Conservation (phyloP, 92 coral and sea anemone genomes). For the Palythoa grandiflora region DNA sequence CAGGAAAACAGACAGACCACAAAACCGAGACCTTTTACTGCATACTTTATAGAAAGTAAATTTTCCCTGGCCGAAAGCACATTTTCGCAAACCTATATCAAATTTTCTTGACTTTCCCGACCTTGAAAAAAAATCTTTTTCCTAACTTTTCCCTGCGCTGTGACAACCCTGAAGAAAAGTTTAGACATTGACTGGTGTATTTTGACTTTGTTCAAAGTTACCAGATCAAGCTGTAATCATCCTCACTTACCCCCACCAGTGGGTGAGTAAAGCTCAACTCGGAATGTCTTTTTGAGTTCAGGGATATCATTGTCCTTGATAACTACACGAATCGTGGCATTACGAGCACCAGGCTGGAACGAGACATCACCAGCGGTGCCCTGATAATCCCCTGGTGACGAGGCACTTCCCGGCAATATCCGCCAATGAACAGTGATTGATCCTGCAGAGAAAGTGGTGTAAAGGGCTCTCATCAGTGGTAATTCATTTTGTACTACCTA, state of each 20-base stretch:
- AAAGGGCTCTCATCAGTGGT: background rate
- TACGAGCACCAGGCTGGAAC: slow-evolving; percentile 65
- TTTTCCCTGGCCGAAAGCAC: no score
- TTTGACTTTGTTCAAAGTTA: no score
- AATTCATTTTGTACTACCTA: background rate
- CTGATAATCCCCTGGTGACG: slow-evolving; percentile 65
- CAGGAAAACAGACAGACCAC: no score
- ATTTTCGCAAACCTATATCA: no score
- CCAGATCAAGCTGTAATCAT: background rate
- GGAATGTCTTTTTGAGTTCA: slow-evolving; percentile 88
- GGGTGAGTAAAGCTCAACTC: slow-evolving; percentile 75
- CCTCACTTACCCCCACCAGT: slow-evolving; percentile 75
- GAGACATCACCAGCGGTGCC: slow-evolving; percentile 73
- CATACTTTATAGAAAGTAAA: no score
- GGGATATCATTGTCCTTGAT: slow-evolving; percentile 75
- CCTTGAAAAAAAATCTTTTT: no score
- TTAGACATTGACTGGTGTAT: no score
- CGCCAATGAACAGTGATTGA: slow-evolving; percentile 82
- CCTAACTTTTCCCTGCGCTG: no score
- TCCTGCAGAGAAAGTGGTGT: slow-evolving; percentile 51
- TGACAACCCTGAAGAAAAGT: no score
- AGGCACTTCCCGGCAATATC: slow-evolving; percentile 73
- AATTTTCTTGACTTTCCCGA: no score
- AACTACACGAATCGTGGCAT: slow-evolving; percentile 57
- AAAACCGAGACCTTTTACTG: no score